These are phyloP conservation scores for Caenorhabditis panamensis DNA, from an alignment of 2,888 invertebrate species.

Conservation along the genomic window DNA sequence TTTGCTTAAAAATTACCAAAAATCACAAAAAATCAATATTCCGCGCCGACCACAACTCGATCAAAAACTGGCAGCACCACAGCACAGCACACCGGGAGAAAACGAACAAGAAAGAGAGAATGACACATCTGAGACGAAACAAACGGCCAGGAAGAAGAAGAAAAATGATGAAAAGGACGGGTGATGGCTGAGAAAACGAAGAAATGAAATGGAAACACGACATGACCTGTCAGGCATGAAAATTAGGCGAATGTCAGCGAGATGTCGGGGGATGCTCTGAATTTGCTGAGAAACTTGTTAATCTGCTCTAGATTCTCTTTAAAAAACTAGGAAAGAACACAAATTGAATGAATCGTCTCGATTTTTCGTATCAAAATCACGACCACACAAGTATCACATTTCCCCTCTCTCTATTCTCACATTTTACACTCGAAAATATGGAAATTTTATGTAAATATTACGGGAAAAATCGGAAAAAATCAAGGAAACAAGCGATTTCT, in stretches of 20 bases:
- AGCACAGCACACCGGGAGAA: neutral
- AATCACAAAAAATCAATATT: conserved; percentile 26
- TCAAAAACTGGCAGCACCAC: neutral
- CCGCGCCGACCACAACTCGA: neutral
- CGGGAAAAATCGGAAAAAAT: neutral
- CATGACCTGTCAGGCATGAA: conserved; percentile 15
- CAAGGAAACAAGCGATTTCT: conserved; percentile 3
- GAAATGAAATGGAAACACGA: conserved; percentile 38
- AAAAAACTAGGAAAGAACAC: neutral
- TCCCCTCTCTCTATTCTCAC: no score
- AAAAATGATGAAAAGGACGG: conserved; percentile 37
- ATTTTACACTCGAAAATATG: no score
- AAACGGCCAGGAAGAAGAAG: conserved; percentile 23
- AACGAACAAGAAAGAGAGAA: conserved; percentile 20
- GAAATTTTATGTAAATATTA: neutral
- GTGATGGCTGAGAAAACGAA: conserved; percentile 1
- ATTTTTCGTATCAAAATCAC: no score
- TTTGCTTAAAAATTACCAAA: neutral
- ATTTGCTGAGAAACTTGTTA: neutral
- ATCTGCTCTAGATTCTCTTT: no score
- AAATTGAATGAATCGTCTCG: neutral
- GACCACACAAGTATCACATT: no score
- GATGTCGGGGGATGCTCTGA: neutral
- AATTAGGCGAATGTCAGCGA: neutral
- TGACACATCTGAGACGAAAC: conserved; percentile 33